A percentile compares a stretch with the other conserved stretches of the same genome.
Conservation (phyloP, 2,888 invertebrate genomes). For the Tipula lateralis region DNA sequence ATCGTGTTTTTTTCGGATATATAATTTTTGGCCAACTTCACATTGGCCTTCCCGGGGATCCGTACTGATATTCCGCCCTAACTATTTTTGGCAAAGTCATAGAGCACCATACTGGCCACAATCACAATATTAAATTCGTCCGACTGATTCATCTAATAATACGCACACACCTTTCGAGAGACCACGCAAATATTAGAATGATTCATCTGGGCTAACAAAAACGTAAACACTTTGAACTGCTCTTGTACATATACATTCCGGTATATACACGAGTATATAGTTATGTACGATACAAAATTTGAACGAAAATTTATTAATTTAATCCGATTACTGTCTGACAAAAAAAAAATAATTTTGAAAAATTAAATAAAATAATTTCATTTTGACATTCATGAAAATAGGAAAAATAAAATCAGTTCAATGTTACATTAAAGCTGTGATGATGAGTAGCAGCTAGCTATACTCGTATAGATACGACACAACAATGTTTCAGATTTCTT, state of each 20-base stretch:
- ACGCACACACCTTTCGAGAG: neutral
- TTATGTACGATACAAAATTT: neutral
- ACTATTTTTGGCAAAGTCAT: too few relatives aligned
- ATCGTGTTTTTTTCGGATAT: too few relatives aligned
- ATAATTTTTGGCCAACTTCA: too few relatives aligned
- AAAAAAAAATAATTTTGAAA: neutral
- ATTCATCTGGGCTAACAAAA: neutral
- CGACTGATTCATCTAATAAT: neutral
- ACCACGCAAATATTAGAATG: neutral
- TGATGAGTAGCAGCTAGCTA: too few relatives aligned
- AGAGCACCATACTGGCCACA: neutral
- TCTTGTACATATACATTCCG: neutral
- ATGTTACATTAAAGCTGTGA: neutral
- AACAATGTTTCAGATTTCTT: neutral
- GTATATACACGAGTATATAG: too few relatives aligned
- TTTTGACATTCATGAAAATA: neutral
- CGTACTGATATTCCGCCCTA: too few relatives aligned
- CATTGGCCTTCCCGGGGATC: too few relatives aligned
- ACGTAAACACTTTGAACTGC: neutral
- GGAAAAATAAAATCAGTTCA: constrained; percentile 26
- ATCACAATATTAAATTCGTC: neutral
- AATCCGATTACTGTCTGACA: constrained; percentile 11
- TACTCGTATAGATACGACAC: neutral
- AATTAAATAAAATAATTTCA: constrained; percentile 14
- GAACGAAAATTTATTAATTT: neutral